These are phyloP conservation scores for Colossoma macropomum DNA, from an alignment of 2,113 vertebrate genomes.

Conservation along the genomic window DNA sequence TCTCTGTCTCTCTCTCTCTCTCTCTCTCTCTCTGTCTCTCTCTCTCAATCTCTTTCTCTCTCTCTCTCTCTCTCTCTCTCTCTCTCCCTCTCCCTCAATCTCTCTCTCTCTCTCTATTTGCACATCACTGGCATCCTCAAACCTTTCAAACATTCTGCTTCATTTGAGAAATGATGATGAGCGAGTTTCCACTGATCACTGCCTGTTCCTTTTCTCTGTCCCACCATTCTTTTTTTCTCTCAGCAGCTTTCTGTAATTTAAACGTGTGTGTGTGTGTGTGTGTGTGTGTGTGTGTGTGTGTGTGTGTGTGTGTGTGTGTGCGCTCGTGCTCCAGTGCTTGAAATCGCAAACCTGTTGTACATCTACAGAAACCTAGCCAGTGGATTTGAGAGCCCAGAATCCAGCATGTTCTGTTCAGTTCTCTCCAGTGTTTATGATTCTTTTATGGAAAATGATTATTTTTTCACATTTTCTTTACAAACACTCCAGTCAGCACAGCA, in stretches of 20 bases:
- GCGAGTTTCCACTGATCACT: slow-evolving; percentile 44
- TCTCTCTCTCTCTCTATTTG: not conserved
- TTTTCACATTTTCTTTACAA: no score
- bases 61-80: not conserved
- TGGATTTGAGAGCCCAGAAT: no score
- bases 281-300: not conserved
- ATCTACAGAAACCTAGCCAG: no score
- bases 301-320: not conserved
- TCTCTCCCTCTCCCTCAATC: slow-evolving; percentile 3
- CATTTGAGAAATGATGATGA: slow-evolving; percentile 48
- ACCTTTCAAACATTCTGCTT: slow-evolving; percentile 51
- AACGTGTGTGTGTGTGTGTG: not conserved
- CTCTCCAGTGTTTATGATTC: not conserved
- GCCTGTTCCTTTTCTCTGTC: slow-evolving; percentile 9
- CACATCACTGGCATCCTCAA: not conserved
- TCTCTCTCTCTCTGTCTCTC: slow-evolving; percentile 15
- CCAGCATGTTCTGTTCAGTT: no score
- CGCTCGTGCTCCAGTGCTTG: not conserved
- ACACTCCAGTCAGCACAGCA: no score
- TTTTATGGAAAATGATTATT: not conserved
- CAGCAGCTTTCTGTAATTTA: not conserved
- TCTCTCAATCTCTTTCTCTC: no score
- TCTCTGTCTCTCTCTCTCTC: not conserved
- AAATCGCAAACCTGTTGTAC: no score
- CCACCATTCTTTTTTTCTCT: not conserved